These are phyloP conservation scores for Scyliorhinus canicula DNA, from an alignment of 2,797 vertebrate genomes.

Conservation along the genomic window DNA sequence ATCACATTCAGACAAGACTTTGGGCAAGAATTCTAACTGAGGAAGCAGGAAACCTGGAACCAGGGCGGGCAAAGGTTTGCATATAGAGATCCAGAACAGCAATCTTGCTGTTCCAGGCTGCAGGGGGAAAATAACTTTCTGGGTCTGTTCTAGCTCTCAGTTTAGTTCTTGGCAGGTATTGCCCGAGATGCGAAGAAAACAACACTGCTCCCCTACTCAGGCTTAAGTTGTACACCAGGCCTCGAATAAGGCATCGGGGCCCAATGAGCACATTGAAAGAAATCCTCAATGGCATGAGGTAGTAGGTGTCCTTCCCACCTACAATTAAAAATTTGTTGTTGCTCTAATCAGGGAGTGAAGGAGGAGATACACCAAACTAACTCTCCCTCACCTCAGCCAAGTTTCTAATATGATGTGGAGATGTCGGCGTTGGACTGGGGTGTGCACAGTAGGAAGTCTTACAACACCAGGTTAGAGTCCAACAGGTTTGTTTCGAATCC, in stretches of 20 bases:
- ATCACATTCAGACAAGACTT: too few species aligned
- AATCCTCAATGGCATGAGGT: too few species aligned
- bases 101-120: neutral
- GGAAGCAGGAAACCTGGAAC: too few species aligned
- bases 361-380: neutral
- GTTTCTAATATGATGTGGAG: neutral
- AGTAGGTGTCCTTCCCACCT: too few species aligned
- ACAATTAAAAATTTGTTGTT: neutral
- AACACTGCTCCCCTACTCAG: neutral
- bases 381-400: neutral
- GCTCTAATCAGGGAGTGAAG: neutral
- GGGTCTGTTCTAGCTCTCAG: neutral
- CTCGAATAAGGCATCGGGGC: neutral
- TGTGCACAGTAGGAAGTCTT: too few species aligned
- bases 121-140: too few species aligned
- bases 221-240: neutral
- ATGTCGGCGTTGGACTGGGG: too few species aligned
- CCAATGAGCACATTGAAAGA: neutral
- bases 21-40: too few species aligned
- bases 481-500: too few species aligned
- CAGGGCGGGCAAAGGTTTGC: too few species aligned
- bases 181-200: too few species aligned
- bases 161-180: neutral
- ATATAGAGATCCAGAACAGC: neutral
- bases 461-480: too few species aligned